These are phyloP conservation scores for Copidosoma floridanum DNA, from an alignment of 1,140 invertebrate species.

Conservation along the genomic window DNA sequence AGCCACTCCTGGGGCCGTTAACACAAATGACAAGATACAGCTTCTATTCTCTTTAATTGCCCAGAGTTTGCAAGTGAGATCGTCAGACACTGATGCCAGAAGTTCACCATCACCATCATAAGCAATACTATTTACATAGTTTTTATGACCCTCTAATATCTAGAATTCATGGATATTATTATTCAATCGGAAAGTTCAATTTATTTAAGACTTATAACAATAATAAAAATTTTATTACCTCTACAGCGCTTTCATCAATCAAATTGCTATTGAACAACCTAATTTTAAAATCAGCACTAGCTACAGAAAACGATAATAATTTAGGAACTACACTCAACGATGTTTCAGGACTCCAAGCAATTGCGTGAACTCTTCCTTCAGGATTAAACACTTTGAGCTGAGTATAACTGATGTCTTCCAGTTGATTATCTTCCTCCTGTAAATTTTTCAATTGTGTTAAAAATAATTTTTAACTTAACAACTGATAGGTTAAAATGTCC, in stretches of 20 bases:
- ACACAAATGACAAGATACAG: slow-evolving; percentile 60
- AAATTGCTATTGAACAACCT: slow-evolving; percentile 61
- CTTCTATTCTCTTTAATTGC: slow-evolving; percentile 57
- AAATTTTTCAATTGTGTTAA: too few species aligned
- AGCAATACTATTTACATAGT: slow-evolving; percentile 69
- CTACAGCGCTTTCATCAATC: slow-evolving; percentile 51
- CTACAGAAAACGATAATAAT: slow-evolving; percentile 60
- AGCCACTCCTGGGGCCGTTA: slow-evolving; percentile 70
- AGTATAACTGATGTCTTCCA: slow-evolving; percentile 48
- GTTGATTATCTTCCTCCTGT: slow-evolving; percentile 51
- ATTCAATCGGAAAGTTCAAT: slow-evolving; percentile 26
- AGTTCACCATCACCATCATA: slow-evolving; percentile 70
- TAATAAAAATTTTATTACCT: slow-evolving; percentile 42
- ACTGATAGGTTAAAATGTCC: background rate
- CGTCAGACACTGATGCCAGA: slow-evolving; percentile 74
- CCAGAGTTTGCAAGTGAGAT: slow-evolving; percentile 74
- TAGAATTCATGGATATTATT: slow-evolving; percentile 32
- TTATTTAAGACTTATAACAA: slow-evolving; percentile 4
- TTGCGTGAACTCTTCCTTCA: slow-evolving; percentile 54
- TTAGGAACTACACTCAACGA: slow-evolving; percentile 62
- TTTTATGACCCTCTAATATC: slow-evolving; percentile 65
- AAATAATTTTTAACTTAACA: background rate
- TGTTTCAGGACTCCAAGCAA: slow-evolving; percentile 65
- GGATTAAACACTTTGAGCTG: slow-evolving; percentile 55
- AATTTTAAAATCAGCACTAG: slow-evolving; percentile 60